Evolutionary conservation across 1,140 invertebrate species (phyloP).

Genomic region (Cherax destructor): DNA sequence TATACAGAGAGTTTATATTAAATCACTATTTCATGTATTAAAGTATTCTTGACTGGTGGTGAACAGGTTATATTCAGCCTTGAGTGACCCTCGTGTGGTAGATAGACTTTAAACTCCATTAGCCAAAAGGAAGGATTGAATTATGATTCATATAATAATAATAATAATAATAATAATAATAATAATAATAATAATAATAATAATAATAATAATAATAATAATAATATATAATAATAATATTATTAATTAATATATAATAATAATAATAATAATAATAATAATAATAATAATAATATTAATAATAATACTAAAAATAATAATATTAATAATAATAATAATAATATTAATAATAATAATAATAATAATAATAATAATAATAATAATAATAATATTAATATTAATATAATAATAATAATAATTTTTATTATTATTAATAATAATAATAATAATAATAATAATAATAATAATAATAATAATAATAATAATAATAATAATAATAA

Average conservation of each 20-base stretch:
- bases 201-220: conserved; percentile 23
- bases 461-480: background rate
- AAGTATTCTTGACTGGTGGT: no score
- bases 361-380: background rate
- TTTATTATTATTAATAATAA: background rate
- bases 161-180: conserved; percentile 22
- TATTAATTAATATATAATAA: background rate
- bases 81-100: no score
- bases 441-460: conserved; percentile 7
- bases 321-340: background rate
- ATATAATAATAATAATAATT: conserved; percentile 21
- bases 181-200: conserved; percentile 23
- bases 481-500: background rate
- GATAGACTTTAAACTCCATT: background rate
- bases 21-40: no score
- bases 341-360: background rate
- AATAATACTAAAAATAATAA: background rate
- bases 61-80: no score
- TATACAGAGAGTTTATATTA: no score
- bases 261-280: background rate
- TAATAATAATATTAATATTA: conserved; percentile 9
- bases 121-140: background rate
- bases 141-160: background rate
- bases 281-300: background rate
- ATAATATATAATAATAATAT: background rate